A percentile compares a stretch with the other conserved stretches of the same genome.
phyloP scores from a whole-genome alignment of 2,113 vertebrate genomes.

The Chlorodrepanis virens region DNA sequence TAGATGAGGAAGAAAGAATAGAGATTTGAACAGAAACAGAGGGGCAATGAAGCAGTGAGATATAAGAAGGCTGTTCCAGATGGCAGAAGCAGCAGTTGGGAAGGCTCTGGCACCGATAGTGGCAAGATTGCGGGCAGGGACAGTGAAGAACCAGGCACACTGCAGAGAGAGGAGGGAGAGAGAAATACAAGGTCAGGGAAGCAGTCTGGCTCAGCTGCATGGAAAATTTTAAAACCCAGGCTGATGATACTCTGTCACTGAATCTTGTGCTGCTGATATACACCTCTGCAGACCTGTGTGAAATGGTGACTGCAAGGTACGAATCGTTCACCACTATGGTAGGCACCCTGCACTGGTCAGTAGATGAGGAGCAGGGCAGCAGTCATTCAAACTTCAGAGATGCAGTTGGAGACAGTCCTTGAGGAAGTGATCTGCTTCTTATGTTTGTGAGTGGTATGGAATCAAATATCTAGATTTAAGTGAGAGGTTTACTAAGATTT shows the following conservation, averaged over 20 bases:
- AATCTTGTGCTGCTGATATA: not conserved
- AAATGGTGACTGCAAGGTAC: not conserved
- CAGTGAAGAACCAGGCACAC: not conserved
- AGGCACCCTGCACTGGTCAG: not conserved
- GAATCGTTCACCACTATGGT: not conserved
- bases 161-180: not conserved
- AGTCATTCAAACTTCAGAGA: not conserved
- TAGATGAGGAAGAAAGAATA: not conserved
- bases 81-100: slow-evolving; percentile 56
- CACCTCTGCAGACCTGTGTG: not conserved
- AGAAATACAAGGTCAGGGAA: slow-evolving; percentile 49
- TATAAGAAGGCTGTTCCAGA: slow-evolving; percentile 28
- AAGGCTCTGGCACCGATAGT: slow-evolving; percentile 39
- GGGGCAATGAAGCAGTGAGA: slow-evolving; percentile 37
- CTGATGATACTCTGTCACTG: not conserved
- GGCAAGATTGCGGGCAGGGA: slow-evolving; percentile 20
- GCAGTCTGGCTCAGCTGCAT: not conserved
- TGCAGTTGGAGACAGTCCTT: not conserved
- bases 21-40: not conserved
- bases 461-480: not conserved
- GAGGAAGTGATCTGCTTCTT: not conserved
- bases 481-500: not conserved
- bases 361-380: not conserved
- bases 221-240: not conserved
- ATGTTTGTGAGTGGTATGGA: not conserved